Conservation (phyloP, 1,140 invertebrate genomes). For the Scaptomyza montana region DNA sequence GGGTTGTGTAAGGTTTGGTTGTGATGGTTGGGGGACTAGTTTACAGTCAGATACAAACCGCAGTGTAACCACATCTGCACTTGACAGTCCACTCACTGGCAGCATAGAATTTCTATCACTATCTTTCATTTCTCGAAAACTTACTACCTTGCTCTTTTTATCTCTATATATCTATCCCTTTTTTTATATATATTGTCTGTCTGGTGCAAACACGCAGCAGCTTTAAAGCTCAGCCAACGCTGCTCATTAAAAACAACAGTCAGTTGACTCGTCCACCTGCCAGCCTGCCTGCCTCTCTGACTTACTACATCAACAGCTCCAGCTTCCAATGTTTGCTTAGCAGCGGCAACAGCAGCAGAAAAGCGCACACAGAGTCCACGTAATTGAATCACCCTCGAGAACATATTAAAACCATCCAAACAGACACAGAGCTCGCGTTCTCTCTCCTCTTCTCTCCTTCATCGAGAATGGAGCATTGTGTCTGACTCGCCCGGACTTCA, state of each 20-base stretch:
- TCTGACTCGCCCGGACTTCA: slow-evolving; percentile 31
- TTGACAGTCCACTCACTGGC: slow-evolving; percentile 47
- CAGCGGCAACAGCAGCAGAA: slow-evolving; percentile 38
- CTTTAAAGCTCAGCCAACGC: slow-evolving; percentile 58
- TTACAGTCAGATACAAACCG: slow-evolving; percentile 57
- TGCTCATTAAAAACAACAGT: slow-evolving; percentile 58
- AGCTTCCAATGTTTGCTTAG: slow-evolving; percentile 35
- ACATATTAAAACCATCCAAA: slow-evolving; percentile 75
- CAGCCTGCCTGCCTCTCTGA: slow-evolving; percentile 10
- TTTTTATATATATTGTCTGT: slow-evolving; percentile 10
- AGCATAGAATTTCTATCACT: slow-evolving; percentile 3
- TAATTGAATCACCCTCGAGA: slow-evolving; percentile 81
- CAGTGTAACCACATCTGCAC: slow-evolving; percentile 54
- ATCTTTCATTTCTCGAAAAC: neutral
- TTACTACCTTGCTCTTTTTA: neutral
- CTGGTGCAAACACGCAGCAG: slow-evolving; percentile 43
- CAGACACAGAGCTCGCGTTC: slow-evolving; percentile 16
- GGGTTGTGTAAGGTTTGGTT: slow-evolving; percentile 28
- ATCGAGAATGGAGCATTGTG: slow-evolving; percentile 43
- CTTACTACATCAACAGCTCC: slow-evolving; percentile 19
- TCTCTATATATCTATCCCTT: neutral
- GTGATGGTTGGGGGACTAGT: slow-evolving; percentile 6
- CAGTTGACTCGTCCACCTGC: slow-evolving; percentile 47
- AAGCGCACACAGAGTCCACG: slow-evolving; percentile 66
- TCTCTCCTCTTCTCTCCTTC: neutral